These are phyloP conservation scores for Drosophila rubida DNA, from an alignment of 2,888 invertebrate genomes.

Conservation along the genomic window DNA sequence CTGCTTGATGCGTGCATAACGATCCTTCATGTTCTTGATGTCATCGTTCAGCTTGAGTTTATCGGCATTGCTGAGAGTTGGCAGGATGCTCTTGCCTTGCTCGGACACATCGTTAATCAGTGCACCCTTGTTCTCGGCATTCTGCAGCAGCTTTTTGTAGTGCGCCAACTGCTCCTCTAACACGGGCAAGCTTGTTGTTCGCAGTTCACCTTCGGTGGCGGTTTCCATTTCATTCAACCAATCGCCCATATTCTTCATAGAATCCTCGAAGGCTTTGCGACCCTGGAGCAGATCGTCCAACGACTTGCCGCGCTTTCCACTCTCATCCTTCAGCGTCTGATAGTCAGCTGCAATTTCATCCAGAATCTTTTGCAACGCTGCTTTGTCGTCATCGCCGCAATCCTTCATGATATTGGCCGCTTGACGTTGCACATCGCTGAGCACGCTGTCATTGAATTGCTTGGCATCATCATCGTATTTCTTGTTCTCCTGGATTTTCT, in stretches of 20 bases:
- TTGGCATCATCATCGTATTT: slow-evolving; percentile 91
- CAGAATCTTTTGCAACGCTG: slow-evolving; percentile 88
- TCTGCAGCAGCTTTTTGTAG: slow-evolving; percentile 91
- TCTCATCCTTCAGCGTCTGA: slow-evolving; percentile 89
- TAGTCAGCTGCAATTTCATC: slow-evolving; percentile 90
- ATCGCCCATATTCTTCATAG: slow-evolving; percentile 91
- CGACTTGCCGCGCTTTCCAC: slow-evolving; percentile 89
- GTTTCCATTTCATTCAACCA: slow-evolving; percentile 97
- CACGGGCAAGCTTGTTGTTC: slow-evolving; percentile 92
- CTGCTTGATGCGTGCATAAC: slow-evolving; percentile 90
- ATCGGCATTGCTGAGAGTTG: slow-evolving; percentile 93
- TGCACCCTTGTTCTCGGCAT: slow-evolving; percentile 89
- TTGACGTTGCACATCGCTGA: slow-evolving; percentile 91
- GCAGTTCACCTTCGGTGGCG: slow-evolving; percentile 92
- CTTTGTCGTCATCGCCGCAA: slow-evolving; percentile 90
- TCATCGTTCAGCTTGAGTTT: slow-evolving; percentile 93
- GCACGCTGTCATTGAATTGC: slow-evolving; percentile 90
- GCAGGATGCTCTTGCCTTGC: slow-evolving; percentile 91
- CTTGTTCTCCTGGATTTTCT: slow-evolving; percentile 91
- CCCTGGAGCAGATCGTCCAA: slow-evolving; percentile 91
- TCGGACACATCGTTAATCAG: slow-evolving; percentile 91
- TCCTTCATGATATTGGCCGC: slow-evolving; percentile 92
- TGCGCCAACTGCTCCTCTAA: slow-evolving; percentile 95
- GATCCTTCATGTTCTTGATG: slow-evolving; percentile 91
- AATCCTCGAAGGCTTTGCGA: slow-evolving; percentile 92